A percentile compares a stretch with the other conserved stretches of the same genome.
phyloP scores from a whole-genome alignment of 1,140 invertebrate genomes.

The Zaprionus kolodkinae region DNA sequence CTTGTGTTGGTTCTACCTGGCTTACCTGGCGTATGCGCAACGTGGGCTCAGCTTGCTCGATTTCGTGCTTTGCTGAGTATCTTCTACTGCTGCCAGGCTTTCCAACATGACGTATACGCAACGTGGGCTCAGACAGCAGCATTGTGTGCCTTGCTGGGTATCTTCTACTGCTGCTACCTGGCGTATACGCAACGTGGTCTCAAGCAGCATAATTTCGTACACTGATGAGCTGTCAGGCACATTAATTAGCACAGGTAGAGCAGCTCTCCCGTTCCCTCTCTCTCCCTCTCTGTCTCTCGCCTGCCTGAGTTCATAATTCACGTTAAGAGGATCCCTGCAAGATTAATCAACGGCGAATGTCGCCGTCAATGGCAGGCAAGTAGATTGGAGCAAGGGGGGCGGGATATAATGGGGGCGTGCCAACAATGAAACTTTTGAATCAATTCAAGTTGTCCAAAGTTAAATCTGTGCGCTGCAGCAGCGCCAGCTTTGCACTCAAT shows the following conservation, averaged over 20 bases:
- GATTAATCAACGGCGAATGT: slow-evolving; percentile 30
- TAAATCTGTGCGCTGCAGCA: slow-evolving; percentile 69
- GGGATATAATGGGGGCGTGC: slow-evolving; percentile 15
- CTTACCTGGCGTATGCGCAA: background rate
- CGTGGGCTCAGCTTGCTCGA: background rate
- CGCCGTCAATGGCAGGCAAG: slow-evolving; percentile 58
- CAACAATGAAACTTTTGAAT: slow-evolving; percentile 81
- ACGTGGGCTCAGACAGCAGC: too few relatives aligned
- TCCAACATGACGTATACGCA: too few relatives aligned
- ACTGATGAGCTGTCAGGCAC: background rate
- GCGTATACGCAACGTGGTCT: slow-evolving; percentile 25
- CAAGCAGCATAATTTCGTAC: background rate
- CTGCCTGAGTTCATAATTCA: background rate
- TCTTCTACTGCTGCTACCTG: background rate
- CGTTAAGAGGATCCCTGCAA: background rate
- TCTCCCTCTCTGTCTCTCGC: background rate
- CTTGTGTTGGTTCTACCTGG: too few relatives aligned
- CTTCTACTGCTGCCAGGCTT: too few relatives aligned
- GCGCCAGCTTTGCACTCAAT: slow-evolving; percentile 79
- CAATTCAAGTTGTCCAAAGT: slow-evolving; percentile 81
- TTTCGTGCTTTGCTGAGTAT: background rate
- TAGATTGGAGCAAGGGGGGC: slow-evolving; percentile 5
- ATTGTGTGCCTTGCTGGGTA: background rate
- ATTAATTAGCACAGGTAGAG: slow-evolving; percentile 5
- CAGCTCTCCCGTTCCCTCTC: background rate